Percentiles rank a stretch among this genome's conserved stretches.
Conservation (phyloP, 2,113 vertebrate species). For the Cyprinodon variegatus region DNA sequence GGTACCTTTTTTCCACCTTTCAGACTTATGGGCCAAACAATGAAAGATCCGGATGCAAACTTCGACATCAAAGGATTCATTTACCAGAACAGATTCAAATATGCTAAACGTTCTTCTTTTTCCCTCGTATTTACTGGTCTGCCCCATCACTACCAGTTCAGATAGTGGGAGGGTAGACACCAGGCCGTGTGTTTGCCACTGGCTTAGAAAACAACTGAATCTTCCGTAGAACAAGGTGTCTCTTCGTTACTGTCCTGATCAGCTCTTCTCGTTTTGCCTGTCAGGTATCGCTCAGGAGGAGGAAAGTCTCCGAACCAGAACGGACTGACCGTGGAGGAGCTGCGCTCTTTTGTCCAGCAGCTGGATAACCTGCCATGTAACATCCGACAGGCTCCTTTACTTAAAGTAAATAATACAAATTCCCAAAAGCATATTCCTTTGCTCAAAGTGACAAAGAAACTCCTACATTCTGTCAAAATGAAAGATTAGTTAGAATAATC, state of each 20-base stretch:
- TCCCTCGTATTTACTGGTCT: too few relatives aligned
- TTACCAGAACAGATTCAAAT: too few relatives aligned
- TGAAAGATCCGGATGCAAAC: too few relatives aligned
- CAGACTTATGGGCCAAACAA: too few relatives aligned
- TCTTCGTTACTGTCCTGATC: not conserved
- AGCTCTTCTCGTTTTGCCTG: constrained; percentile 20
- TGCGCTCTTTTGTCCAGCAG: constrained; percentile 90
- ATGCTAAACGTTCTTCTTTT: too few relatives aligned
- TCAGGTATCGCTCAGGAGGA: constrained; percentile 92
- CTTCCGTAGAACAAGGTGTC: not conserved
- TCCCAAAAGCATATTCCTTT: not conserved
- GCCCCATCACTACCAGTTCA: not conserved
- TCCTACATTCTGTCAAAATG: not conserved
- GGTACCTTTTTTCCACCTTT: too few relatives aligned
- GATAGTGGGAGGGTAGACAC: not conserved
- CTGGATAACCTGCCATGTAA: constrained; percentile 89
- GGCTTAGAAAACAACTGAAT: not conserved
- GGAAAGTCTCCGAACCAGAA: constrained; percentile 92
- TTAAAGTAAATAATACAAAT: constrained; percentile 82
- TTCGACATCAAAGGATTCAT: too few relatives aligned
- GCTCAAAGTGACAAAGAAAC: not conserved
- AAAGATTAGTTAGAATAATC: not conserved
- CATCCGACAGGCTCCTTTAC: constrained; percentile 89
- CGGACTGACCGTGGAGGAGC: constrained; percentile 89
- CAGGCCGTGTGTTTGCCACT: not conserved